These are phyloP conservation scores for Hylyphantes graminicola DNA, from an alignment of 1,140 invertebrate species.

Conservation along the genomic window DNA sequence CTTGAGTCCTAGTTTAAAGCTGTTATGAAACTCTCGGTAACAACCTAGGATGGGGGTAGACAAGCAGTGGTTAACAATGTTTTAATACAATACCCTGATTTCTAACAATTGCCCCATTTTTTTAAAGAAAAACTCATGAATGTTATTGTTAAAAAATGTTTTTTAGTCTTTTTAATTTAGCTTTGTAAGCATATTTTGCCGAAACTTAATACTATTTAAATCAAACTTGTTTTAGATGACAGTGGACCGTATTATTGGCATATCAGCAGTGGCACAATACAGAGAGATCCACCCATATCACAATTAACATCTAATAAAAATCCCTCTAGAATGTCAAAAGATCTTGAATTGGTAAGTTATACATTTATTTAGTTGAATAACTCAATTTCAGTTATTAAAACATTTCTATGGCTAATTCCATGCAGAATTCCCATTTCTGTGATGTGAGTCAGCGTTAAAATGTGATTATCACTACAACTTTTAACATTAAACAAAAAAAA, in stretches of 20 bases:
- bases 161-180: too few species aligned
- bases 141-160: too few species aligned
- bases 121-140: too few species aligned
- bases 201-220: not conserved
- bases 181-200: too few species aligned
- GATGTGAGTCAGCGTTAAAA: not conserved
- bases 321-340: slow-evolving; percentile 44
- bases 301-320: slow-evolving; percentile 16
- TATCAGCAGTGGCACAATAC: slow-evolving; percentile 97
- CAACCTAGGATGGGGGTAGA: too few species aligned
- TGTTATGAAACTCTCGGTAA: too few species aligned
- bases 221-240: slow-evolving; percentile 77
- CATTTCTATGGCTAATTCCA: not conserved
- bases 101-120: too few species aligned
- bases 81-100: too few species aligned
- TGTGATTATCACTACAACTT: too few species aligned
- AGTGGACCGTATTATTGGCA: slow-evolving; percentile 98
- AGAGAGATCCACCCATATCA: slow-evolving; percentile 83
- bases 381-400: not conserved
- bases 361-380: not conserved
- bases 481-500: not conserved
- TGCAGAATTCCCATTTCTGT: not conserved
- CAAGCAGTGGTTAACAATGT: too few species aligned
- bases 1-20: too few species aligned
- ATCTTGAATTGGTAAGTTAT: slow-evolving; percentile 53